phyloP scores from a whole-genome alignment of 2,888 invertebrate genomes.

The Cryptocephalus moraei region DNA sequence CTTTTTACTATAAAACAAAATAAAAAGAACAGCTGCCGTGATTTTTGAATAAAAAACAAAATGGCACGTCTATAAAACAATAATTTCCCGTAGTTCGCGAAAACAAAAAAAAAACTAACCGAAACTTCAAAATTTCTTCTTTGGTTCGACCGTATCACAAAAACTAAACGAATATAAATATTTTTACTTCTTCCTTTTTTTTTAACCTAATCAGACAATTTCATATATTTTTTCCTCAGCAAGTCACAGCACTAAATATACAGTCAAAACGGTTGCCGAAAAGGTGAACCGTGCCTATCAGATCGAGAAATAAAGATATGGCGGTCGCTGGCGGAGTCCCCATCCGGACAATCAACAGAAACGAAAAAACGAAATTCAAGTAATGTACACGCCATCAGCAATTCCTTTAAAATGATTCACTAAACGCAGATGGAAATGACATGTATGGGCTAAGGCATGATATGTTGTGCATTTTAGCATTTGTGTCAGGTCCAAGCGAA shows the following conservation, averaged over 20 bases:
- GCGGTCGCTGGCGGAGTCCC: no score
- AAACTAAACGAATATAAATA: constrained; percentile 31
- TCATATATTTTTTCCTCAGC: constrained; percentile 16
- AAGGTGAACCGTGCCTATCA: constrained; percentile 31
- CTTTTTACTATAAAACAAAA: no score
- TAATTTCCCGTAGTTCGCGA: constrained; percentile 23
- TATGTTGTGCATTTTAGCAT: no score
- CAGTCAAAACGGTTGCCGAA: constrained; percentile 34
- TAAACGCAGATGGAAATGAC: no score
- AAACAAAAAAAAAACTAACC: constrained; percentile 2
- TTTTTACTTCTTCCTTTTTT: constrained; percentile 9
- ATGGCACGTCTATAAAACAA: constrained; percentile 30
- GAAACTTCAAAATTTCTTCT: constrained; percentile 29
- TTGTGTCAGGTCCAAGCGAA: no score
- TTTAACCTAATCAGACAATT: constrained; percentile 37
- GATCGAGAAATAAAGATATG: constrained; percentile 15
- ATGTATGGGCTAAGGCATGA: no score
- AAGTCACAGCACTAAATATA: constrained; percentile 40
- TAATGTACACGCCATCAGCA: no score
- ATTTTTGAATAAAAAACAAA: constrained; percentile 5
- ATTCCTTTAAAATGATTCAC: no score
- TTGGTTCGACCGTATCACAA: constrained; percentile 41
- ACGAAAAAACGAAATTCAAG: no score
- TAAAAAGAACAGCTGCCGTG: no score
- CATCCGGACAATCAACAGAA: no score